Evolutionary conservation across 2,888 invertebrate genomes (phyloP).

Genomic region (Urechis unicinctus): DNA sequence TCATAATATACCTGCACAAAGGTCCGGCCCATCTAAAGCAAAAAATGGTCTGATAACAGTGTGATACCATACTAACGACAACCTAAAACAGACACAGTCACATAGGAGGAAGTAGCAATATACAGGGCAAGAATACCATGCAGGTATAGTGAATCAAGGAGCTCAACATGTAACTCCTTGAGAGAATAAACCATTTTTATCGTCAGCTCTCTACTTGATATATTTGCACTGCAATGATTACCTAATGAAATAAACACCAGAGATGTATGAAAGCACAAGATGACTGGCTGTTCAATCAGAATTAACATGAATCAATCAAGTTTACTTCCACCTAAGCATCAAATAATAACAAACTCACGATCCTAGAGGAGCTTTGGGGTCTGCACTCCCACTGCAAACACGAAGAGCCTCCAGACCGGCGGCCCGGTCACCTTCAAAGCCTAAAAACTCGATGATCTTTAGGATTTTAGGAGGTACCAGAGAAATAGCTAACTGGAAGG

Average conservation of each 20-base stretch:
- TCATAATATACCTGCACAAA: constrained; percentile 53
- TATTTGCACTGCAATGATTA: too few relatives aligned
- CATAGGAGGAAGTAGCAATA: constrained; percentile 5
- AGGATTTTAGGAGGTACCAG: constrained; percentile 58
- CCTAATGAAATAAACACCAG: too few relatives aligned
- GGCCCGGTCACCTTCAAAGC: constrained; percentile 62
- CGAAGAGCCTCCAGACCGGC: constrained; percentile 57
- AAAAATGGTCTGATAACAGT: constrained; percentile 66
- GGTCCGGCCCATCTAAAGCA: constrained; percentile 60
- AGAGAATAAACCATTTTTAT: too few relatives aligned
- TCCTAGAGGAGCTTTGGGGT: constrained; percentile 65
- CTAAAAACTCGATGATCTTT: constrained; percentile 61
- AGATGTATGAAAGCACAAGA: too few relatives aligned
- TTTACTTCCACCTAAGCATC: not conserved
- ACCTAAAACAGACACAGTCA: constrained; percentile 22
- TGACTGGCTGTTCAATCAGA: too few relatives aligned
- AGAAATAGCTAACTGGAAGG: constrained; percentile 64
- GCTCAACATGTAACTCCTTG: too few relatives aligned
- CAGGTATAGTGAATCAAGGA: too few relatives aligned
- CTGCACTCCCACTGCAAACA: constrained; percentile 59
- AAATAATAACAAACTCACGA: constrained; percentile 52
- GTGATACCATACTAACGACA: constrained; percentile 64
- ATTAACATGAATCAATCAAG: not conserved
- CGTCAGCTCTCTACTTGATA: too few relatives aligned
- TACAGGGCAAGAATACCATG: too few relatives aligned